Conservation (phyloP, 1,140 invertebrate species). For the Panagrolaimus sp. region DNA sequence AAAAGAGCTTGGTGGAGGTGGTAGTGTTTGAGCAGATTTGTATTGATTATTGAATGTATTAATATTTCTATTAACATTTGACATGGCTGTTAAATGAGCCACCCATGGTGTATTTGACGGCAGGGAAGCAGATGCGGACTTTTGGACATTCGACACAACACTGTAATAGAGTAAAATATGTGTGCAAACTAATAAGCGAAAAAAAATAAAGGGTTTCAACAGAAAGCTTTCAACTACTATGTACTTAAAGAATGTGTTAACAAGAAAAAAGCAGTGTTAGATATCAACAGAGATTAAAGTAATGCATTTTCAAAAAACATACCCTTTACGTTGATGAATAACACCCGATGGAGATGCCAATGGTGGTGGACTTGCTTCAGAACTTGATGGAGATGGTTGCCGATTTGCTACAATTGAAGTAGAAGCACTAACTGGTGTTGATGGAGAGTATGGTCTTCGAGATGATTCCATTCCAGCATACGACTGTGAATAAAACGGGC, state of each 20-base stretch:
- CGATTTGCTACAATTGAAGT: slow-evolving; percentile 19
- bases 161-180: background rate
- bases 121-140: slow-evolving; percentile 6
- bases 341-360: background rate
- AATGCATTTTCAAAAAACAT: background rate
- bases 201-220: background rate
- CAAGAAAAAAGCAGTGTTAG: slow-evolving; percentile 1
- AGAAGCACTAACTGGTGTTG: slow-evolving; percentile 2
- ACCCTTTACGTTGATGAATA: background rate
- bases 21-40: background rate
- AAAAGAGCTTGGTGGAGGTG: background rate
- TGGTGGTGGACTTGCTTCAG: slow-evolving; percentile 1
- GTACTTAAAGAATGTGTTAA: background rate
- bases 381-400: background rate
- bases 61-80: background rate
- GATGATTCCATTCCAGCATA: slow-evolving; percentile 17
- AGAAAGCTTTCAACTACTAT: background rate
- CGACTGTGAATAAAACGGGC: background rate
- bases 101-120: slow-evolving; percentile 15
- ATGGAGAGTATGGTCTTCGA: slow-evolving; percentile 12
- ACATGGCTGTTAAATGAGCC: background rate
- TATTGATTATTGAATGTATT: background rate
- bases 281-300: background rate
- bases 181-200: slow-evolving; percentile 1
- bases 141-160: slow-evolving; percentile 11